A percentile compares a stretch with the other conserved stretches of the same genome.
phyloP scores from a whole-genome alignment of 2,888 invertebrate genomes.

The Timema cristinae region DNA sequence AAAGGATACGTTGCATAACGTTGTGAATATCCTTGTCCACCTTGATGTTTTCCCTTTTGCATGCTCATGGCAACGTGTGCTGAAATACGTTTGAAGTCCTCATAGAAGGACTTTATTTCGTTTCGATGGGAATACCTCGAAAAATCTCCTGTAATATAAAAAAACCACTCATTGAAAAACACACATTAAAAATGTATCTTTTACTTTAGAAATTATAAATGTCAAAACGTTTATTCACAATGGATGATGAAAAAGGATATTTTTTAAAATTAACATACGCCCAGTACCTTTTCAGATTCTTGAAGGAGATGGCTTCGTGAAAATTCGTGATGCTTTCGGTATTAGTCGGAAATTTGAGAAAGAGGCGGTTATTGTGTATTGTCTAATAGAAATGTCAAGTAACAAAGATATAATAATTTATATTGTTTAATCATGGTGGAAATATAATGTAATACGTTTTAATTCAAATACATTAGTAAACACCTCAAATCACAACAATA shows the following conservation, averaged over 20 bases:
- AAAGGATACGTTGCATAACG: slow-evolving; percentile 29
- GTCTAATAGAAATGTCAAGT: background rate
- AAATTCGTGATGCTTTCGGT: slow-evolving; percentile 31
- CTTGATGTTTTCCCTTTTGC: slow-evolving; percentile 35
- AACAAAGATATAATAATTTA: slow-evolving; percentile 5
- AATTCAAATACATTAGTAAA: too few species aligned
- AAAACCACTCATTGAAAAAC: slow-evolving; percentile 23
- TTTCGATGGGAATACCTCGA: slow-evolving; percentile 30
- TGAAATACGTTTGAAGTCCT: slow-evolving; percentile 35
- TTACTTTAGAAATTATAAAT: slow-evolving; percentile 23
- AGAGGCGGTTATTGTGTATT: slow-evolving; percentile 23
- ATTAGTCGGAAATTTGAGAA: slow-evolving; percentile 28
- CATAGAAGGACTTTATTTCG: slow-evolving; percentile 36
- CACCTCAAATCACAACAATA: too few species aligned
- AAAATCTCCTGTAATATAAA: slow-evolving; percentile 30
- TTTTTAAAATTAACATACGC: slow-evolving; percentile 27
- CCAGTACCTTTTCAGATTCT: slow-evolving; percentile 33
- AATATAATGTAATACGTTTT: too few species aligned
- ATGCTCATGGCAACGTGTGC: slow-evolving; percentile 38
- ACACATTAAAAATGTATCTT: slow-evolving; percentile 20
- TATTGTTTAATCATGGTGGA: background rate
- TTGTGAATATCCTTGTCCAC: slow-evolving; percentile 28
- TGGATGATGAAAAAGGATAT: slow-evolving; percentile 34
- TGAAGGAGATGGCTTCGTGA: slow-evolving; percentile 35
- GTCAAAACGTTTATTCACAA: slow-evolving; percentile 23